Percentiles rank a stretch among this genome's conserved stretches.
These are phyloP conservation scores for Diplolepis rosae DNA, from an alignment of 2,888 invertebrate species.

Conservation along the genomic window DNA sequence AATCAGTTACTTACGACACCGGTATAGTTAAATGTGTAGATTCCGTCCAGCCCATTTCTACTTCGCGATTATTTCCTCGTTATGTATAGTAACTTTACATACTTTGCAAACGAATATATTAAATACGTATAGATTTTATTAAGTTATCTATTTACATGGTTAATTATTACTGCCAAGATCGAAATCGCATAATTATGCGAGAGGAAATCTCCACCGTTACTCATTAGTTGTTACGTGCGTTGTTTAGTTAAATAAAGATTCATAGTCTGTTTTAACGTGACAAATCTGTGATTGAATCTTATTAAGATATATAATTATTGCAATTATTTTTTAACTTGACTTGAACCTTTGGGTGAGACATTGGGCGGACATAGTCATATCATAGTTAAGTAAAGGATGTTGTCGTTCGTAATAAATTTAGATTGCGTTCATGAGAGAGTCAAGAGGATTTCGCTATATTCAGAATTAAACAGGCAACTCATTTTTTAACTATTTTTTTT, in stretches of 20 bases:
- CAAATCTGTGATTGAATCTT: constrained; percentile 66
- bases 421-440: constrained; percentile 33
- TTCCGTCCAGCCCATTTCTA: constrained; percentile 71
- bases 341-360: constrained; percentile 54
- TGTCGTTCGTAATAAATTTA: constrained; percentile 61
- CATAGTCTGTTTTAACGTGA: constrained; percentile 56
- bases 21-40: constrained; percentile 71
- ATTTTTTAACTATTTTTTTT: neutral
- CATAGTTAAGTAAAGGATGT: constrained; percentile 61
- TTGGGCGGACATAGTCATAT: constrained; percentile 72
- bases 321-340: constrained; percentile 52
- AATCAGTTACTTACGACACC: constrained; percentile 18
- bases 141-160: constrained; percentile 46
- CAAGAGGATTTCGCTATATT: constrained; percentile 9
- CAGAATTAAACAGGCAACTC: constrained; percentile 18
- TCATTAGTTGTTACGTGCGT: constrained; percentile 45
- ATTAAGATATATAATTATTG: constrained; percentile 54
- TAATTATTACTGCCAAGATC: constrained; percentile 39
- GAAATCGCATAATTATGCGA: no score
- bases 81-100: constrained; percentile 41
- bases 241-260: constrained; percentile 58
- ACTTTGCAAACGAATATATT: constrained; percentile 44
- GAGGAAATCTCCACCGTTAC: constrained; percentile 38
- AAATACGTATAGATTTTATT: constrained; percentile 36
- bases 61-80: constrained; percentile 46